Evolutionary conservation across 1,140 invertebrate species (phyloP), one percentile per base, ranked within the genome.

Genomic region (Nasonia vitripennis): DNA sequence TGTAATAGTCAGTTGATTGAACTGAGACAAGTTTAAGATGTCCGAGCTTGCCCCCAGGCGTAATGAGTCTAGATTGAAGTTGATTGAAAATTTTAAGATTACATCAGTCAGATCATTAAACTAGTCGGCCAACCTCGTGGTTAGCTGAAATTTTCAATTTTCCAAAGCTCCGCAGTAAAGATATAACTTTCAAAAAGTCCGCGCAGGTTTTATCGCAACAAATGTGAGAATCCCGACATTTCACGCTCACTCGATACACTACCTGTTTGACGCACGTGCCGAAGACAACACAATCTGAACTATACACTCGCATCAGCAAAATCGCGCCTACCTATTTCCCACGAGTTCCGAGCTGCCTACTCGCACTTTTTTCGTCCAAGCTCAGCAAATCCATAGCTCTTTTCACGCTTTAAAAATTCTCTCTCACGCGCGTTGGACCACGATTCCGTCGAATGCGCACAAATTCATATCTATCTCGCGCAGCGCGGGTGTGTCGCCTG

Each of bases 61-160:
- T 86, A 87, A 90, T 86, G 77, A 89, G 80, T 27, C 77, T 87
- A 81, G 75, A 90, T 91, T 90, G 86, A 85, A 51, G 41, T 17
- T 87, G 89, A 91, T 90, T 88, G 85, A 83, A 87, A 88, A 86
- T 84, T 86, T 87, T 86, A 88, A 85, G 67, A 81, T 27, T 27
- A 20, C 55, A 62, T 27, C 17, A 62, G 23, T 27, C 27, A 20
- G 71, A 41, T 74, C 27, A 14, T 20, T 41, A 74, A 31, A 55
- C 14, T 17, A 74, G 9, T 78, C 48, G 48, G 3, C 45, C 23
- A 78, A 78, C 55, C 17, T 62, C 55, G 48, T 9, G 48, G 55
- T 62, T 7, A 14, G 5, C 4, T 7, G 77, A 4, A n/a, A 9
- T 34, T 27, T 10, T 17, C 5, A 23, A n/a, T 48, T 78, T 14